Evolutionary conservation across 2,888 invertebrate species (phyloP).

Genomic region (Operophtera brumata): DNA sequence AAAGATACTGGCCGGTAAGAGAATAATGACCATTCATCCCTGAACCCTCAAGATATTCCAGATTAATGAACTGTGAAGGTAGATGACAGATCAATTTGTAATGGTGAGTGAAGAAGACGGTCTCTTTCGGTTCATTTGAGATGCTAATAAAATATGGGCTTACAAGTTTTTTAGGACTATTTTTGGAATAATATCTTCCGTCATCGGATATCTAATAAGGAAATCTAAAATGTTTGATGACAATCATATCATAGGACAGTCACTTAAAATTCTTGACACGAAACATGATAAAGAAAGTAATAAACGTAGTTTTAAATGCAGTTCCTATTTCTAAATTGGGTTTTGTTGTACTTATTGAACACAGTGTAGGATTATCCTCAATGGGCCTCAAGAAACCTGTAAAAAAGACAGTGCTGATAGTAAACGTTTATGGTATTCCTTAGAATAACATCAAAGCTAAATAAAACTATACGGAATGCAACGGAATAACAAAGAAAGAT

Average conservation of each 20-base stretch:
- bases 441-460: too few relatives aligned
- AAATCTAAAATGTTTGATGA: slow-evolving; percentile 23
- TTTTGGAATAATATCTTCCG: slow-evolving; percentile 21
- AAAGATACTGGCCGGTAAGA: slow-evolving; percentile 14
- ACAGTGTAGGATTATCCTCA: too few relatives aligned
- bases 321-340: neutral
- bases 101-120: slow-evolving; percentile 28
- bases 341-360: too few relatives aligned
- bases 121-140: slow-evolving; percentile 41
- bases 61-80: slow-evolving; percentile 16
- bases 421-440: too few relatives aligned
- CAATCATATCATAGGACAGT: slow-evolving; percentile 4
- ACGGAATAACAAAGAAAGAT: neutral
- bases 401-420: too few relatives aligned
- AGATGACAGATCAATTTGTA: slow-evolving; percentile 27
- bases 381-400: too few relatives aligned
- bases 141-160: slow-evolving; percentile 38
- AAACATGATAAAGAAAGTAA: neutral
- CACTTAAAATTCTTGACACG: slow-evolving; percentile 19
- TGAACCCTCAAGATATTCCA: slow-evolving; percentile 12
- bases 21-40: slow-evolving; percentile 13
- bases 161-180: slow-evolving; percentile 19
- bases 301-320: neutral
- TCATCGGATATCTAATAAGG: slow-evolving; percentile 25
- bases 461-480: too few relatives aligned